Evolutionary conservation across 2,888 invertebrate species (phyloP), one percentile per base, ranked within the genome.

Genomic region (Drosophila putrida): DNA sequence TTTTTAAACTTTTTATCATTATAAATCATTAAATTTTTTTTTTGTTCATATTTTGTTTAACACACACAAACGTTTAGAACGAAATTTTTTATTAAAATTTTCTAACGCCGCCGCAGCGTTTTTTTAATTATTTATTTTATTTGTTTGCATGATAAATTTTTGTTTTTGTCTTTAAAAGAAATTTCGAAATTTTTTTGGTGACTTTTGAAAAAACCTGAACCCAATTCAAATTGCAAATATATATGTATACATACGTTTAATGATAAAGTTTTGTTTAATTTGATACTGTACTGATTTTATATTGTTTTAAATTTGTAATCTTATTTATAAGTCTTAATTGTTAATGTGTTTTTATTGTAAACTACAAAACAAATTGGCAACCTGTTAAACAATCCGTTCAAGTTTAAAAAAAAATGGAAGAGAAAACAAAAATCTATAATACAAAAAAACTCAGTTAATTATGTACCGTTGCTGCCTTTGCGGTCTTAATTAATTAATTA

Each of bases 251-350:
- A 75, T 75, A 75, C 63, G 46, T 25, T 55, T 82, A 82, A 83
- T 81, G 70, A 67, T 86, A 88, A 82, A 61, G 55, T 70, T 73
- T 87, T 84, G 80, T 87, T 84, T 85, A 84, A 82, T 78, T 77
- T 71, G 82, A 86, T 86, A 72, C 75, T 87, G 88, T 88, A 84
- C 86, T 84, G 82, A 87, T 87, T 88, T 86, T 86, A 82, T 80
- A 81, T 88, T 87, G 89, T 89, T 89, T 89, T 87, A 78, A 87
- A 87, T 81, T 86, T 86, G 85, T 83, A 81, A 85, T 79, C 78
- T 75, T 70, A 69, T 63, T 82, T 76, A 44, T 83, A 88, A 87
- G 83, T 75, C 83, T 83, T 81, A 78, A 85, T 87, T 87, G 82
- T 86, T 86, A 85, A 79, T 80, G 80, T 89, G 82, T 87, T 85